Evolutionary conservation across 2,797 vertebrate genomes (phyloP).

Genomic region (Acrossocheilus wenchowensis): DNA sequence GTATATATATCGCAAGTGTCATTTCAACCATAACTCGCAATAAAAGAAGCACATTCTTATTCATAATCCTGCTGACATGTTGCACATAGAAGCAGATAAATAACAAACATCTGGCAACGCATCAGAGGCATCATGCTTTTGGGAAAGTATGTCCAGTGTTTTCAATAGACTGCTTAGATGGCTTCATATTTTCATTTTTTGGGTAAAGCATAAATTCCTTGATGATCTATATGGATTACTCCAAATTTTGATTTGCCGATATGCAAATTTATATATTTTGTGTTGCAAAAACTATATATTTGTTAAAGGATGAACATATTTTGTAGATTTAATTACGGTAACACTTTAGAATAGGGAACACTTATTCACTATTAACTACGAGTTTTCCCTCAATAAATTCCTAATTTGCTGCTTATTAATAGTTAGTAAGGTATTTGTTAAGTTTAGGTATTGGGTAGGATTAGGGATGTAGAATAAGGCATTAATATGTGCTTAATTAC

Average conservation of each 20-base stretch:
- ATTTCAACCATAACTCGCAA: conserved; percentile 9
- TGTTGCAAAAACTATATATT: neutral
- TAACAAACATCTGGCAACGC: neutral
- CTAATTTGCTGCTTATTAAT: too few species aligned
- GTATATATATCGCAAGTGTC: neutral
- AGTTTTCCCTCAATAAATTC: too few species aligned
- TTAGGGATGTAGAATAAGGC: too few species aligned
- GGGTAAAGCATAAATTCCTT: neutral
- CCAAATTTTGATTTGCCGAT: neutral
- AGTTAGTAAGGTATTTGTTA: too few species aligned
- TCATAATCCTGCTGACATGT: neutral
- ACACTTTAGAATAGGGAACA: too few species aligned
- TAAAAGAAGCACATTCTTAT: neutral
- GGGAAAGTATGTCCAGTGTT: neutral
- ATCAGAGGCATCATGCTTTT: neutral
- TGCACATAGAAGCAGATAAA: neutral
- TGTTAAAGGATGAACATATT: too few species aligned
- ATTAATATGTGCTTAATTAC: too few species aligned
- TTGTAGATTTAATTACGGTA: too few species aligned
- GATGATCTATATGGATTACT: neutral
- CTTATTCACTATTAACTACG: too few species aligned
- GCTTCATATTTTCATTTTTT: neutral
- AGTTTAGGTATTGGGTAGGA: too few species aligned
- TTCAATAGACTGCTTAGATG: neutral
- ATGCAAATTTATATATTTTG: neutral